These are phyloP conservation scores for Nannoperca australis DNA, from an alignment of 2,797 vertebrate genomes.

Conservation along the genomic window DNA sequence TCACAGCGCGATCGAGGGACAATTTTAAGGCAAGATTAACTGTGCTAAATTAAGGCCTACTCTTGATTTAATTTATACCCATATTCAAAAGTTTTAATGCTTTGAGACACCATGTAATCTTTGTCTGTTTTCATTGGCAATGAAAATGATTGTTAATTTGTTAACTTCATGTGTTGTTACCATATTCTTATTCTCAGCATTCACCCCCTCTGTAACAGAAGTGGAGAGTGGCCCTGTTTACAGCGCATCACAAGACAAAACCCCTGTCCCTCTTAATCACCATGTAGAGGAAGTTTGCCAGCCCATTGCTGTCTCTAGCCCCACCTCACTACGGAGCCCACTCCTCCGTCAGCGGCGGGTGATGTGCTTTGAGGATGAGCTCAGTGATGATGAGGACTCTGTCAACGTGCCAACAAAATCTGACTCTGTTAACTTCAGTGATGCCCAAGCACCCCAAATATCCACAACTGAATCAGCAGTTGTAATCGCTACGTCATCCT, in stretches of 20 bases:
- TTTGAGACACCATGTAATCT: not conserved
- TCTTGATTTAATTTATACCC: not conserved
- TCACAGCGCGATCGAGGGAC: not conserved
- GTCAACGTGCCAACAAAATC: slow-evolving; percentile 1
- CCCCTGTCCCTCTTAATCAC: slow-evolving; percentile 60
- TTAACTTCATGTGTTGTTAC: not conserved
- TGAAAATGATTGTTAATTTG: not conserved
- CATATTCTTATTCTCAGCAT: slow-evolving; percentile 22
- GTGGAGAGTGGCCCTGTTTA: slow-evolving; percentile 1
- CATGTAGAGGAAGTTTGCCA: slow-evolving; percentile 77
- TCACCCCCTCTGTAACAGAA: slow-evolving; percentile 16
- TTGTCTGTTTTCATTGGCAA: not conserved
- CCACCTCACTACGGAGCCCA: slow-evolving; percentile 87
- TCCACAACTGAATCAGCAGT: slow-evolving; percentile 67
- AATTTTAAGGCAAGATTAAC: too few species aligned
- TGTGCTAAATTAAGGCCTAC: too few species aligned
- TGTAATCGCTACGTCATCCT: slow-evolving; percentile 65
- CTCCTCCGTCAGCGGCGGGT: slow-evolving; percentile 90
- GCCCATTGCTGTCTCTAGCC: slow-evolving; percentile 82
- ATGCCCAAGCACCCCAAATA: slow-evolving; percentile 47
- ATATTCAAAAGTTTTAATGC: too few species aligned
- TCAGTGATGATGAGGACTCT: slow-evolving; percentile 71
- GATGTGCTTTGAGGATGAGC: slow-evolving; percentile 86
- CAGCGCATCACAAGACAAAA: slow-evolving; percentile 50
- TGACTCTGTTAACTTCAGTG: slow-evolving; percentile 7